A percentile compares a stretch with the other conserved stretches of the same genome.
Evolutionary conservation across 2,888 invertebrate genomes (phyloP).

Genomic region (Beris morrisii): DNA sequence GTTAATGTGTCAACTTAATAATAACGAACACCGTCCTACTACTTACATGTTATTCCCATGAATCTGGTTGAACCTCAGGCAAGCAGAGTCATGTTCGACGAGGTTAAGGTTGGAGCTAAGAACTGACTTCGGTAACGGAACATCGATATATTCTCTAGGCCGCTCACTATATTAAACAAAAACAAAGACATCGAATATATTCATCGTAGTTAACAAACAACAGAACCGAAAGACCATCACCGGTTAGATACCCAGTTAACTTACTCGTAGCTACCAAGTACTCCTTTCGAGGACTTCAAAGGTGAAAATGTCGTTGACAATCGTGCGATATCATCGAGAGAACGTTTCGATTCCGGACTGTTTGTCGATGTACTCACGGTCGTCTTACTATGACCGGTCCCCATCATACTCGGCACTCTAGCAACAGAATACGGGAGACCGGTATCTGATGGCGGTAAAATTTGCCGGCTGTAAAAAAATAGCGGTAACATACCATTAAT

Average conservation of each 20-base stretch:
- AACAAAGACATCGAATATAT: background rate
- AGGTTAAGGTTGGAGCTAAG: conserved; percentile 46
- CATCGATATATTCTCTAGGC: conserved; percentile 55
- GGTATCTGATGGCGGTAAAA: conserved; percentile 49
- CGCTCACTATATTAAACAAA: conserved; percentile 46
- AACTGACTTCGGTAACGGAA: conserved; percentile 56
- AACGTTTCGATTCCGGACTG: conserved; percentile 37
- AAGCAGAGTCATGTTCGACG: conserved; percentile 59
- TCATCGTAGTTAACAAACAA: background rate
- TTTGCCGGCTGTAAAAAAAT: conserved; percentile 32
- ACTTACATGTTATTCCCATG: conserved; percentile 44
- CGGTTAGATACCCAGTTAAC: background rate
- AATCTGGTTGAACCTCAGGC: conserved; percentile 60
- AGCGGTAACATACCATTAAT: background rate
- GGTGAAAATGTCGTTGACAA: conserved; percentile 33
- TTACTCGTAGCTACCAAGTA: conserved; percentile 37
- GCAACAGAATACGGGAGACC: conserved; percentile 54
- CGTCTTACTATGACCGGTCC: conserved; percentile 44
- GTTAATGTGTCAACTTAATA: conserved; percentile 23
- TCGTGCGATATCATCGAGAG: conserved; percentile 21
- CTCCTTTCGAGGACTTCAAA: conserved; percentile 36
- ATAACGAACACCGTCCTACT: background rate
- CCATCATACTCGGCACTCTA: conserved; percentile 48
- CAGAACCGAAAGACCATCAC: background rate
- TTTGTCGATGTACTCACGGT: conserved; percentile 41